These are phyloP conservation scores for Bellardia pandia DNA, from an alignment of 2,888 invertebrate species.

Conservation along the genomic window DNA sequence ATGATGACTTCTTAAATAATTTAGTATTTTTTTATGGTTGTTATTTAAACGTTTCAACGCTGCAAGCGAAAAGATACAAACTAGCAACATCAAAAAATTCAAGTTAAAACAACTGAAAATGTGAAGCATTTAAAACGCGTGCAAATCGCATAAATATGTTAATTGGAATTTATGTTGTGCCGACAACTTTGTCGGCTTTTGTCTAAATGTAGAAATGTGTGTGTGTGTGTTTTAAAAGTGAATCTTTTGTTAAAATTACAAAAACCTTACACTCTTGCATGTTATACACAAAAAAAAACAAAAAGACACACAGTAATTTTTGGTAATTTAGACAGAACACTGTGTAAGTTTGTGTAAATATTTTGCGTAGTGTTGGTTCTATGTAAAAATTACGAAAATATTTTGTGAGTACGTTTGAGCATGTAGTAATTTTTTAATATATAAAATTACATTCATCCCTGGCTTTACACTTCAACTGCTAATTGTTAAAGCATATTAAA, in stretches of 20 bases:
- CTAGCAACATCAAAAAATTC: constrained; percentile 5
- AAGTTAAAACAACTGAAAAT: constrained; percentile 56
- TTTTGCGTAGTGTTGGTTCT: not conserved
- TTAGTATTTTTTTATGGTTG: not conserved
- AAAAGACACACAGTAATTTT: not conserved
- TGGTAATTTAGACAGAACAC: not conserved
- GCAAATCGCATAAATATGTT: constrained; percentile 73
- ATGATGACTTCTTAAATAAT: constrained; percentile 37
- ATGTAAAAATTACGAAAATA: not conserved
- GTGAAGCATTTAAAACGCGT: constrained; percentile 61
- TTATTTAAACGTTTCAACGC: constrained; percentile 15
- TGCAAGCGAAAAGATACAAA: constrained; percentile 22
- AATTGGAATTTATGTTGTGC: constrained; percentile 74
- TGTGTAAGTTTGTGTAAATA: not conserved
- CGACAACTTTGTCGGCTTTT: constrained; percentile 63
- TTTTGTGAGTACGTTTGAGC: not conserved
- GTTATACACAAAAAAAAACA: not conserved
- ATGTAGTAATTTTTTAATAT: not conserved
- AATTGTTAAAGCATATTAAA: too few relatives aligned
- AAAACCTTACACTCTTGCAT: not conserved
- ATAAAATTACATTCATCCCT: not conserved
- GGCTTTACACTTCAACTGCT: not conserved
- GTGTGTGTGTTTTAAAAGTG: constrained; percentile 5
- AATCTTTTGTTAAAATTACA: constrained; percentile 11
- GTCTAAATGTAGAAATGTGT: not conserved